Percentiles rank a stretch among this genome's conserved stretches.
phyloP scores from a whole-genome alignment of 2,113 vertebrate genomes.

The Lonchura striata region DNA sequence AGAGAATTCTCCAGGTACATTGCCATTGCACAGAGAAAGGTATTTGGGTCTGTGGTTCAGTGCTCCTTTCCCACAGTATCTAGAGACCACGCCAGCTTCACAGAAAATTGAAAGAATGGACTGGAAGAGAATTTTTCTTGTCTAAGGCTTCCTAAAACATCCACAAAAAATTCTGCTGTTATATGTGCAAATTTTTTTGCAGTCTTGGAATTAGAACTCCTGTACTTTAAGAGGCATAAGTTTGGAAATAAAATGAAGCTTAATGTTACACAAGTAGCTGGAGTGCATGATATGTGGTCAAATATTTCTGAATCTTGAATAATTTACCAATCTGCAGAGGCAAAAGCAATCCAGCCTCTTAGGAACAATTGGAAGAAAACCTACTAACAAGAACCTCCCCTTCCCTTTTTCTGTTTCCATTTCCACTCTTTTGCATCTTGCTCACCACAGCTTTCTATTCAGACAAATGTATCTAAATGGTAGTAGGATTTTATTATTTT shows the following conservation, averaged over 20 bases:
- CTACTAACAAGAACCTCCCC: neutral
- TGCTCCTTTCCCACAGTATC: neutral
- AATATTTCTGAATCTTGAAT: neutral
- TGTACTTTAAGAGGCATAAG: neutral
- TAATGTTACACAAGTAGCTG: neutral
- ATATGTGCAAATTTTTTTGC: neutral
- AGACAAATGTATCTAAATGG: neutral
- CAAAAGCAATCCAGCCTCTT: neutral
- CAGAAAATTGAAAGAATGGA: neutral
- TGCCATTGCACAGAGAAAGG: neutral
- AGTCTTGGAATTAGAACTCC: neutral
- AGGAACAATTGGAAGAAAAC: neutral
- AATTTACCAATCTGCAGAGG: neutral
- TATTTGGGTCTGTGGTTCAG: neutral
- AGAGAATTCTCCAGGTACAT: neutral
- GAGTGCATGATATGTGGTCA: fast-evolving
- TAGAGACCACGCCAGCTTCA: neutral
- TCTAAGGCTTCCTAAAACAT: neutral
- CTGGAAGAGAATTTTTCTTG: neutral
- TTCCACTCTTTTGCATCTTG: neutral
- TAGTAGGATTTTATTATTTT: neutral
- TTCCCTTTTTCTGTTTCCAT: neutral
- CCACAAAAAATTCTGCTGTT: neutral
- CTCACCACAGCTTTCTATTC: neutral
- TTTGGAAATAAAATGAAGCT: neutral